Base-by-base conservation (phyloP, 2,888 invertebrate species). In the Morpho helenor region DNA sequence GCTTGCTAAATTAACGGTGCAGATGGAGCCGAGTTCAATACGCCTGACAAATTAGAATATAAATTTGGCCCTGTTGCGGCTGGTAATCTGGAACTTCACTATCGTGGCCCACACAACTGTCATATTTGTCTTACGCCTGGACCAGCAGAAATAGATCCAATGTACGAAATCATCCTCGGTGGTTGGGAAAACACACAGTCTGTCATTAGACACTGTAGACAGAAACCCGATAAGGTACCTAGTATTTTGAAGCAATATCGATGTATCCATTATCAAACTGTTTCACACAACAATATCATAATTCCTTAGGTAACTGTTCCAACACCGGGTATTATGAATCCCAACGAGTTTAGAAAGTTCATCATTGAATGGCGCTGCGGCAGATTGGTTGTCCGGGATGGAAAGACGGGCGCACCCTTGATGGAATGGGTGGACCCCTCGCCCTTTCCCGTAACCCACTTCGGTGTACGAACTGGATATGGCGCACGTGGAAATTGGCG, bases 171-270 rank as follows among this genome's bases (percentile, higher is more conserved):
- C 66, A 91, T 94, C 69, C 89, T 94, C 67, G 94, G 94, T 54
- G 94, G 94, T 61, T 94, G 94, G 94, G 92, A 92, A 62, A 94
- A 94, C 77, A 89, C 87, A 50, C 91, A 92, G 67, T 94, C 94
- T 45, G 93, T 92, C 65, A 93, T 94, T 77, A 92, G 94, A 76
- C 84, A 92, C 77, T 91, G 92, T 86, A 90, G 91, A 68, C 89
- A 92, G 77, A 91, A 92, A 72, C 93, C 93, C 42, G 93, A 94
- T 68, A 93, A 93, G 92, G 93, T 93, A 88, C 75, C 63, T 51
- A 23, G 49, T 66, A 71, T 75, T 66, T 68, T 56, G 62, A 67
- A 71, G 70, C 5, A 71, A 63, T 68, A 63, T 45, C 63, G 66
- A 10, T 41, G 42, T 55, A 45, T 9, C 44, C 10, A 31, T 45